These are phyloP conservation scores for Mnemiopsis leidyi DNA, from an alignment of 37 sponge, comb jelly and placozoan species.

Conservation along the genomic window DNA sequence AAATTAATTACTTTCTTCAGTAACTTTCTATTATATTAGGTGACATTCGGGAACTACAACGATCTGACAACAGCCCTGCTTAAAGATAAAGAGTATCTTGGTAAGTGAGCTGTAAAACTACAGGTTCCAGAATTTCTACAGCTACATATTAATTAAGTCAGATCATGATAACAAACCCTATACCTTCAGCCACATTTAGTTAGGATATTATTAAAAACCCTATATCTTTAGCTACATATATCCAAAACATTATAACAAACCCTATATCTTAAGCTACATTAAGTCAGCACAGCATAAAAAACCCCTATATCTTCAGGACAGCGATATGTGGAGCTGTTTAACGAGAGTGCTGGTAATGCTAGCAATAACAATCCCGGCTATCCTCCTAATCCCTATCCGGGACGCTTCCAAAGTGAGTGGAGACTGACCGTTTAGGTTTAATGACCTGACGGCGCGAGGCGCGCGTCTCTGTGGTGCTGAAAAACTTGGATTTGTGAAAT, in stretches of 20 bases:
- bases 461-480: constrained; percentile 31
- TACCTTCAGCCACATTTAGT: too few species aligned
- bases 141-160: too few species aligned
- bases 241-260: too few species aligned
- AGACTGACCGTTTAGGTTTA: constrained; percentile 5
- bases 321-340: constrained; percentile 55
- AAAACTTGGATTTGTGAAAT: constrained; percentile 25
- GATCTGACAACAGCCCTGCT: constrained; percentile 5
- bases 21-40: too few species aligned
- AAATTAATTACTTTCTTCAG: too few species aligned
- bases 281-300: too few species aligned
- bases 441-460: background rate
- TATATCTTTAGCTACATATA: too few species aligned
- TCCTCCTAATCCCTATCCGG: background rate
- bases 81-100: constrained; percentile 51
- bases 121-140: background rate
- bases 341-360: constrained; percentile 36
- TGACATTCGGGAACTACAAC: constrained; percentile 25
- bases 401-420: constrained; percentile 23
- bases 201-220: too few species aligned
- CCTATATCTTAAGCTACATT: too few species aligned
- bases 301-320: constrained; percentile 5
- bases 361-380: background rate
- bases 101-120: background rate
- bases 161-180: too few species aligned